These are phyloP conservation scores for Plecturocebus donacophilus DNA, from an alignment of 2,113 vertebrate species.

Conservation along the genomic window DNA sequence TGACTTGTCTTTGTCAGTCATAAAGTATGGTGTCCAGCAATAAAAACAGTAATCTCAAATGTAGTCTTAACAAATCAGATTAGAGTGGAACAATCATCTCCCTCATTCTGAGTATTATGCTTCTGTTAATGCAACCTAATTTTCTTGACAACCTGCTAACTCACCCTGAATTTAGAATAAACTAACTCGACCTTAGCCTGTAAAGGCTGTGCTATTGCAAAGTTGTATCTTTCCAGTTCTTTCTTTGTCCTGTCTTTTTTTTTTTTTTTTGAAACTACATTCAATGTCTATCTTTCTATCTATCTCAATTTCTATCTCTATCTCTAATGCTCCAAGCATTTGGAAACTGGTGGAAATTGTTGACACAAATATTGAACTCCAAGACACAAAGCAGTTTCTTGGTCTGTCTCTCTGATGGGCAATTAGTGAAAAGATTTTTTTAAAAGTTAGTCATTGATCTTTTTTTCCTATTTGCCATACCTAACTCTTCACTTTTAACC, in stretches of 20 bases:
- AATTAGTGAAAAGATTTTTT: neutral
- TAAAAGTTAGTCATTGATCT: neutral
- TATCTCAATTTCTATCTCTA: neutral
- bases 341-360: neutral
- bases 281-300: neutral
- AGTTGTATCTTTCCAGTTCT: neutral
- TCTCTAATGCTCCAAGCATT: neutral
- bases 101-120: neutral
- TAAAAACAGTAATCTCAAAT: neutral
- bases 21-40: neutral
- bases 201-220: neutral
- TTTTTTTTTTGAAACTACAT: neutral
- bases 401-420: neutral
- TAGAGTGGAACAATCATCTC: neutral
- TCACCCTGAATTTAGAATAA: neutral
- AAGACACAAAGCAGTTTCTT: neutral
- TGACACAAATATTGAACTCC: neutral
- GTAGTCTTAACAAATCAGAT: neutral
- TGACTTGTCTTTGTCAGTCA: neutral
- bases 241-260: neutral
- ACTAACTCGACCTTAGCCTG: neutral
- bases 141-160: constrained; percentile 17
- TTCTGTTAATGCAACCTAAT: neutral
- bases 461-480: neutral
- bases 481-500: neutral